Evolutionary conservation across 2,113 vertebrate species (phyloP).

Genomic region (Rattus rattus): DNA sequence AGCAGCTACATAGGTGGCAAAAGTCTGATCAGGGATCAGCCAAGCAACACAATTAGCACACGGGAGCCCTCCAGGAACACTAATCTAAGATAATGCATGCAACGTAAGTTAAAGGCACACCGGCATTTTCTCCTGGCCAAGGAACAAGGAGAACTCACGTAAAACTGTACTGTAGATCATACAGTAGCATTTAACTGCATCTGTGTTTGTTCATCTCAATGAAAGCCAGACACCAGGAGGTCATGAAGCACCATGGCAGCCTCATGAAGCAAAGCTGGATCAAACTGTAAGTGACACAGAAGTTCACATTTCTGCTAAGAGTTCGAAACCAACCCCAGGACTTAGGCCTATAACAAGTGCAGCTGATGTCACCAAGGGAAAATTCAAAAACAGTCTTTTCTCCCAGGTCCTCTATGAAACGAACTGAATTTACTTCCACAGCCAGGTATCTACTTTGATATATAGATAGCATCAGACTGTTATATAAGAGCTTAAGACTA

Average conservation of each 20-base stretch:
- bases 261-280: not conserved
- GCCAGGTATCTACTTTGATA: not conserved
- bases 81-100: not conserved
- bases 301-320: not conserved
- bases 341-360: not conserved
- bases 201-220: not conserved
- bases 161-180: not conserved
- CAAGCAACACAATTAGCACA: conserved; percentile 51
- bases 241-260: not conserved
- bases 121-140: not conserved
- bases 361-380: not conserved
- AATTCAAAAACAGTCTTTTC: not conserved
- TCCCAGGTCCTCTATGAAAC: not conserved
- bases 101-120: not conserved
- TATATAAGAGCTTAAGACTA: not conserved
- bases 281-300: not conserved
- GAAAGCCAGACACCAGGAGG: not conserved
- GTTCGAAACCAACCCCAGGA: not conserved
- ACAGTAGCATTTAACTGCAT: not conserved
- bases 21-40: conserved; percentile 11
- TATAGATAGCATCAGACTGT: not conserved
- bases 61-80: not conserved
- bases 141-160: not conserved
- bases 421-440: not conserved
- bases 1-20: not conserved